Evolutionary conservation across 2,113 vertebrate genomes (phyloP).

Genomic region (Cyprinodon brontotheroides): DNA sequence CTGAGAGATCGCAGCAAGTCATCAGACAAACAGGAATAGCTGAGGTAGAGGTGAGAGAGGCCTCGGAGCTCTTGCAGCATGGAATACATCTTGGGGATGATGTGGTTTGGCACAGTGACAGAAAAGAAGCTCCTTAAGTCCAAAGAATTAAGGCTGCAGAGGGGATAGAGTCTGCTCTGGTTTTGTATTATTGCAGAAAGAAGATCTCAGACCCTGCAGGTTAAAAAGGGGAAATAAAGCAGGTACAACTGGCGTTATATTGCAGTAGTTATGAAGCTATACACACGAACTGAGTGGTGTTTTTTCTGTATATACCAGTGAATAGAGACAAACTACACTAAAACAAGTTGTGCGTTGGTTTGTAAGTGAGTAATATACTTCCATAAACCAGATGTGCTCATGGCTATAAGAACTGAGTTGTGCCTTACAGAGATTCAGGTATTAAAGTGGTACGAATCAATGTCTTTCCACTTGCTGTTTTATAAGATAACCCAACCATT

Average conservation of each 20-base stretch:
- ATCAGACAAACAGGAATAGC: conserved; percentile 41
- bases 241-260: background rate
- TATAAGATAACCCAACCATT: too few relatives aligned
- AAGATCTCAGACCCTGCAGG: conserved; percentile 27
- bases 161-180: background rate
- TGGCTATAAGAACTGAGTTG: too few relatives aligned
- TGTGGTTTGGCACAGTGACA: background rate
- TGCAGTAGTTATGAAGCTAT: too few relatives aligned
- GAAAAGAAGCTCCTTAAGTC: conserved; percentile 37
- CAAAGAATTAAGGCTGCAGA: conserved; percentile 7
- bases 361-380: background rate
- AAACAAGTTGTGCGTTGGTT: too few relatives aligned
- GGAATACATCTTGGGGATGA: background rate
- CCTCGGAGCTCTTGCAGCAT: conserved; percentile 6
- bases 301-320: background rate
- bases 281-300: background rate
- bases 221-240: background rate
- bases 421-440: too few relatives aligned
- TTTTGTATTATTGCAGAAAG: conserved; percentile 17
- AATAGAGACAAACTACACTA: background rate
- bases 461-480: too few relatives aligned
- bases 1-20: conserved; percentile 29
- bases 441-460: too few relatives aligned
- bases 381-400: background rate
- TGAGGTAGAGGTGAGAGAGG: conserved; percentile 27